Conservation (phyloP, 2,113 vertebrate genomes). For the Tinamus guttatus region DNA sequence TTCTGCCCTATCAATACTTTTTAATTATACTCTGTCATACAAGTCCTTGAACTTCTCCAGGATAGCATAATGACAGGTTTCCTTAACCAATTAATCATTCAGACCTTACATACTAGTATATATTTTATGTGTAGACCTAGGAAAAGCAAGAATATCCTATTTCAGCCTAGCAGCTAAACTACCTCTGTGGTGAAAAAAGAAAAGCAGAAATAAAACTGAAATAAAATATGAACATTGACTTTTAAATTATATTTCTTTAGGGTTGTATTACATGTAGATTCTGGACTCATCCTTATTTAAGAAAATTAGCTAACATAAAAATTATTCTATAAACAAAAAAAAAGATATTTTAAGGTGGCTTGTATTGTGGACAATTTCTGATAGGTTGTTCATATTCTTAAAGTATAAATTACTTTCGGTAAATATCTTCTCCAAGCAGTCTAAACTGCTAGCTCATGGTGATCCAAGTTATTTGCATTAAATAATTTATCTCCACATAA, state of each 20-base stretch:
- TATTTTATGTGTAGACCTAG: neutral
- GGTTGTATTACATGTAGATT: neutral
- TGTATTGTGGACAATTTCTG: neutral
- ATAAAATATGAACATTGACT: neutral
- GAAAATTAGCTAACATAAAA: neutral
- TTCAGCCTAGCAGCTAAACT: neutral
- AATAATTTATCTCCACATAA: slow-evolving; percentile 41
- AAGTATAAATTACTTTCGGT: slow-evolving; percentile 42
- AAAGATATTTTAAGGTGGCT: neutral
- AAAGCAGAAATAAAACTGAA: neutral
- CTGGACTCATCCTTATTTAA: neutral
- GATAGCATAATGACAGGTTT: neutral
- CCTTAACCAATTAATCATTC: neutral
- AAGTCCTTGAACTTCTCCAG: neutral
- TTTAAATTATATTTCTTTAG: neutral
- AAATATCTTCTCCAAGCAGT: neutral
- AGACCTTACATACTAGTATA: neutral
- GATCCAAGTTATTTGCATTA: slow-evolving; percentile 31
- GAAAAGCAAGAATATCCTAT: neutral
- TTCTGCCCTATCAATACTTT: neutral
- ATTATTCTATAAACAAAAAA: neutral
- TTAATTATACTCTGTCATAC: neutral
- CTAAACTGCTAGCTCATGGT: neutral
- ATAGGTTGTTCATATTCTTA: neutral
- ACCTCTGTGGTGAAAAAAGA: neutral